These are phyloP conservation scores for Archocentrus centrarchus DNA, from an alignment of 2,113 vertebrate genomes.

Conservation along the genomic window DNA sequence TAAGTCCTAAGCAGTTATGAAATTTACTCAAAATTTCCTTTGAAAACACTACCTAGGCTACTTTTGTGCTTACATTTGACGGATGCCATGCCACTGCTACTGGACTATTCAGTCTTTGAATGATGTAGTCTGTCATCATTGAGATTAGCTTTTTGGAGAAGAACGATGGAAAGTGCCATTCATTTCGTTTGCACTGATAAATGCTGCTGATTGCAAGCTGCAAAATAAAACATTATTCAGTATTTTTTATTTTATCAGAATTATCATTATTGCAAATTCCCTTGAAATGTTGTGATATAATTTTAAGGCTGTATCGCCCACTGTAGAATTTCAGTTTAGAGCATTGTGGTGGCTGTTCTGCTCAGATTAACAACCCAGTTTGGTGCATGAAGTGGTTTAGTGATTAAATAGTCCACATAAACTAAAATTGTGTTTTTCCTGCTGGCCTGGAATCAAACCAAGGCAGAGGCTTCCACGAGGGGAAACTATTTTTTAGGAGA, in stretches of 20 bases:
- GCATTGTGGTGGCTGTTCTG: background rate
- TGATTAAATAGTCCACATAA: background rate
- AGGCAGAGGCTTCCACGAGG: background rate
- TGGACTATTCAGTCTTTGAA: background rate
- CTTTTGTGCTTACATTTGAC: background rate
- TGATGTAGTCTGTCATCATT: background rate
- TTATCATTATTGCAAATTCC: background rate
- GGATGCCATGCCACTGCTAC: background rate
- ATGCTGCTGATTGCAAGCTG: background rate
- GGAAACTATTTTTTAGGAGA: background rate
- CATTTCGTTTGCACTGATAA: background rate
- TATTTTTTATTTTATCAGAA: background rate
- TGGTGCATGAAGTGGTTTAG: background rate
- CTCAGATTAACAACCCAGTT: conserved; percentile 1
- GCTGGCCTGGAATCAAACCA: background rate
- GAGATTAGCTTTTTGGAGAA: background rate
- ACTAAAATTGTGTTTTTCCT: background rate
- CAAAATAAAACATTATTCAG: background rate
- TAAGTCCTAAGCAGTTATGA: too few species aligned
- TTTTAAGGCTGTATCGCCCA: background rate
- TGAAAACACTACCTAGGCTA: background rate
- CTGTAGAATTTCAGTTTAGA: background rate
- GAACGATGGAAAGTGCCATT: background rate
- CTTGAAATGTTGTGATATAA: background rate
- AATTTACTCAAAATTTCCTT: too few species aligned